phyloP scores from a whole-genome alignment of 2,797 vertebrate species.

The Muraenolepis orangiensis region DNA sequence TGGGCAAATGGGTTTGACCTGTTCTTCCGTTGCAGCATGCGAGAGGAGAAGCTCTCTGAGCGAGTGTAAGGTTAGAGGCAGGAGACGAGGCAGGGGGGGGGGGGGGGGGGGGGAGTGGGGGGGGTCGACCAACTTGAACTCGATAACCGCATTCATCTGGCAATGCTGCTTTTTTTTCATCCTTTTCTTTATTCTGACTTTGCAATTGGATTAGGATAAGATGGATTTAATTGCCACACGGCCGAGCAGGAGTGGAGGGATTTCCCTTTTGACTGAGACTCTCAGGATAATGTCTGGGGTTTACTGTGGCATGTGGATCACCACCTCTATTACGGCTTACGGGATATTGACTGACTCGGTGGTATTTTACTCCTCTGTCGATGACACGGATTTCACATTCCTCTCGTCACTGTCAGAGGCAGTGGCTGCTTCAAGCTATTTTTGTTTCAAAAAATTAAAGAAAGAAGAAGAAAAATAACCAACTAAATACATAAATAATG shows the following conservation, averaged over 20 bases:
- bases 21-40: not conserved
- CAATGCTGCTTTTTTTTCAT: too few species aligned
- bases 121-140: too few species aligned
- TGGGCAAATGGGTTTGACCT: not conserved
- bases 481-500: not conserved
- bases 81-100: too few species aligned
- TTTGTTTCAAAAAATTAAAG: too few species aligned
- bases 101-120: too few species aligned
- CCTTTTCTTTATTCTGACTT: constrained; percentile 31
- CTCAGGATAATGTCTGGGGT: constrained; percentile 15
- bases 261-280: constrained; percentile 3
- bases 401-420: constrained; percentile 4
- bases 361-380: not conserved
- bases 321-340: not conserved
- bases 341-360: not conserved
- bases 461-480: not conserved
- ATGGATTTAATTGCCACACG: constrained; percentile 28
- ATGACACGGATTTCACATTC: not conserved
- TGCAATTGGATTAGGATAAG: constrained; percentile 38
- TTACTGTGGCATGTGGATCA: constrained; percentile 4
- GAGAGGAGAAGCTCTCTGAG: not conserved
- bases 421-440: not conserved
- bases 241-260: constrained; percentile 11
- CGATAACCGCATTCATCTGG: constrained; percentile 16
- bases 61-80: not conserved